Percentiles rank a stretch among this genome's conserved stretches.
These are phyloP conservation scores for Tadarida brasiliensis DNA, from an alignment of 2,797 vertebrate genomes.

Conservation along the genomic window DNA sequence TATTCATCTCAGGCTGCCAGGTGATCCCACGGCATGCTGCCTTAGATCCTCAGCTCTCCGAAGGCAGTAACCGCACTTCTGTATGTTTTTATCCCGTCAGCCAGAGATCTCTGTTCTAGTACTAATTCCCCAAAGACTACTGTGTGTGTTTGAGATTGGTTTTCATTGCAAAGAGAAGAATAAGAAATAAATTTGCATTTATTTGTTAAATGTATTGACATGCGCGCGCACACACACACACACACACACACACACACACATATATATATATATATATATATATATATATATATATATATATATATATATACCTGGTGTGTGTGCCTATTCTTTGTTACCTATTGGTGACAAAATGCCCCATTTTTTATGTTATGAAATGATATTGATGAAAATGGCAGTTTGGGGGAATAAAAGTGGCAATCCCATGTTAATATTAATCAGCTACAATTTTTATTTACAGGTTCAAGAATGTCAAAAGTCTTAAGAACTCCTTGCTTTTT, in stretches of 20 bases:
- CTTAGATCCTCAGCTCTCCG: neutral
- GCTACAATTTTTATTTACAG: neutral
- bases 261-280: neutral
- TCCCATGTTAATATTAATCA: neutral
- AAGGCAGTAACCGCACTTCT: neutral
- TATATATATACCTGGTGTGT: neutral
- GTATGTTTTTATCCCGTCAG: neutral
- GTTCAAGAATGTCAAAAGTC: neutral
- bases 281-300: neutral
- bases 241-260: no score
- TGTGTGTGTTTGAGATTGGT: neutral
- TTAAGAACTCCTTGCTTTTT: conserved; percentile 11
- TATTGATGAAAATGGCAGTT: neutral
- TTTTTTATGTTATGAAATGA: neutral
- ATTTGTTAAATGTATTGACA: neutral
- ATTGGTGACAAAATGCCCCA: neutral
- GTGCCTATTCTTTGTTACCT: neutral
- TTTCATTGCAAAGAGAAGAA: neutral
- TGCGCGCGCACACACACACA: no score
- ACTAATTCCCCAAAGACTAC: neutral
- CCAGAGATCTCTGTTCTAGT: neutral
- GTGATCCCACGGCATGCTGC: neutral
- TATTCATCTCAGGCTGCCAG: neutral
- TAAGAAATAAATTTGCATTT: neutral
- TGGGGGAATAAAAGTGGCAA: neutral